phyloP scores from a whole-genome alignment of 2,888 invertebrate genomes.

The Ryuthela nishihirai region DNA sequence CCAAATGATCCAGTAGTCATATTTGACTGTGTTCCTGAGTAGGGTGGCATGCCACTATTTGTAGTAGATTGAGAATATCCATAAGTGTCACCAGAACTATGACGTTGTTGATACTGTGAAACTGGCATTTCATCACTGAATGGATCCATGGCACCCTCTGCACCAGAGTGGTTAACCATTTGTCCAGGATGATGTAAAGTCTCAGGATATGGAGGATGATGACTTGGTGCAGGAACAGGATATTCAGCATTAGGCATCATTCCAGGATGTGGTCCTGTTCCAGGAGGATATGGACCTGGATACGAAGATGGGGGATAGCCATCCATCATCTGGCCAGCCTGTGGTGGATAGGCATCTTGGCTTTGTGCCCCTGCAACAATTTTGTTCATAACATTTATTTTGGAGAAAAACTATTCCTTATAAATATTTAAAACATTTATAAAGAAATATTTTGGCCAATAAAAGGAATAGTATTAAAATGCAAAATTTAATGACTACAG shows the following conservation, averaged over 20 bases:
- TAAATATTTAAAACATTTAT: no score
- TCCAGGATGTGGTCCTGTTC: slow-evolving; percentile 38
- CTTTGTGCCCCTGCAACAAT: slow-evolving; percentile 3
- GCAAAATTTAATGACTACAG: no score
- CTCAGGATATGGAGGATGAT: slow-evolving; percentile 37
- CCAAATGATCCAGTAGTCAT: slow-evolving; percentile 30
- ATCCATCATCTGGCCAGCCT: slow-evolving; percentile 66
- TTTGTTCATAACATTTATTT: background rate
- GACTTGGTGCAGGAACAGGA: slow-evolving; percentile 42
- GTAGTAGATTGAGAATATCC: slow-evolving; percentile 21
- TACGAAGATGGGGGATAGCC: slow-evolving; percentile 49
- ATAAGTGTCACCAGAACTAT: slow-evolving; percentile 12
- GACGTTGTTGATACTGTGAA: slow-evolving; percentile 20
- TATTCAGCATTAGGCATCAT: slow-evolving; percentile 39
- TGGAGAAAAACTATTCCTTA: background rate
- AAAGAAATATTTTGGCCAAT: no score
- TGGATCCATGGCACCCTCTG: slow-evolving; percentile 40
- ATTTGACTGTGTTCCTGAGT: slow-evolving; percentile 25
- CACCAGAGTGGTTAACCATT: slow-evolving; percentile 46
- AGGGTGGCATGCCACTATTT: slow-evolving; percentile 22
- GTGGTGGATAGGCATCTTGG: slow-evolving; percentile 5
- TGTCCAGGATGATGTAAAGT: slow-evolving; percentile 29
- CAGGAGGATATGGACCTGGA: slow-evolving; percentile 42
- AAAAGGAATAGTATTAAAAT: no score
- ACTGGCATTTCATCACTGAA: slow-evolving; percentile 39